These are phyloP conservation scores for Drosophila oshimai DNA, from an alignment of 1,140 invertebrate species.

Conservation along the genomic window DNA sequence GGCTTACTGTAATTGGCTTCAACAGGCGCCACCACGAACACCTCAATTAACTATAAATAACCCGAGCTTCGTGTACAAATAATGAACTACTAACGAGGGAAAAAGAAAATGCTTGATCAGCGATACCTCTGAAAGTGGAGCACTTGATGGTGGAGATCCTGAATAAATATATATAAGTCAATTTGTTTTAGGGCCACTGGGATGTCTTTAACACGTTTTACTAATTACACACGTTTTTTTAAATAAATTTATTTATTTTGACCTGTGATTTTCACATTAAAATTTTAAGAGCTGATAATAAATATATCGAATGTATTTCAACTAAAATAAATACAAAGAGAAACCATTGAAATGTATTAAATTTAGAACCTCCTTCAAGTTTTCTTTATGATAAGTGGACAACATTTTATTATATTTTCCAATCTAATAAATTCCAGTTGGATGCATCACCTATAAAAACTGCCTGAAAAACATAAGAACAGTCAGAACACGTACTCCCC, in stretches of 20 bases:
- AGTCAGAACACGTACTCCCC: slow-evolving; percentile 1
- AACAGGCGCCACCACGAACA: slow-evolving; percentile 8
- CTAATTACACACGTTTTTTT: no score
- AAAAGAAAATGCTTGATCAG: slow-evolving; percentile 2
- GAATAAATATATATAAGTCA: neutral
- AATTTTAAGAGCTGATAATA: no score
- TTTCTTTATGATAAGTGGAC: no score
- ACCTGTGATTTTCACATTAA: no score
- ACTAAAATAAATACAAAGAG: no score
- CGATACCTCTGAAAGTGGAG: neutral
- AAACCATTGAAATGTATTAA: no score
- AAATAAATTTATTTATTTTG: no score
- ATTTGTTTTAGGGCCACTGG: no score
- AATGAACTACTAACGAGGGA: neutral
- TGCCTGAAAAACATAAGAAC: neutral
- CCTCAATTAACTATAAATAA: slow-evolving; percentile 70
- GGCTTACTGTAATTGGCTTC: slow-evolving; percentile 40
- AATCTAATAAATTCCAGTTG: neutral
- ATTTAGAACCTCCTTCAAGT: no score
- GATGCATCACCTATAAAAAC: neutral
- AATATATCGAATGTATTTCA: no score
- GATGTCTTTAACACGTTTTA: no score
- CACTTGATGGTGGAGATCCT: slow-evolving; percentile 2
- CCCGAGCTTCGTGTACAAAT: slow-evolving; percentile 15
- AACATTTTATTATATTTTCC: neutral